These are phyloP conservation scores for Chionis minor DNA, from an alignment of 2,113 vertebrate species.

Conservation along the genomic window DNA sequence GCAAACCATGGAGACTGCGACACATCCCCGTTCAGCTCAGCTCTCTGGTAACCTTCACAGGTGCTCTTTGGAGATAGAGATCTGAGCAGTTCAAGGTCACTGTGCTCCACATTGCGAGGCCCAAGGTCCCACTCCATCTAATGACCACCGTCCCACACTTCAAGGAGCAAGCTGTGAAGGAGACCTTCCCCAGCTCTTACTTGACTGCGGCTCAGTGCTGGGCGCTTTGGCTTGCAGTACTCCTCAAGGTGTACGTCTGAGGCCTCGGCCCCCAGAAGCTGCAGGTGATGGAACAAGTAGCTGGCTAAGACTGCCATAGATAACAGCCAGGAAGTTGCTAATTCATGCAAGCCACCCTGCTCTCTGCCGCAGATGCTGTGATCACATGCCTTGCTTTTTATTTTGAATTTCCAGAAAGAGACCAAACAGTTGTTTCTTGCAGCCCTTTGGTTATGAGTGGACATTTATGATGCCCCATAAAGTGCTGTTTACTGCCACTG, in stretches of 20 bases:
- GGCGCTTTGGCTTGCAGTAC: background rate
- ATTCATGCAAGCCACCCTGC: slow-evolving; percentile 1
- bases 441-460: background rate
- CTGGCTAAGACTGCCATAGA: background rate
- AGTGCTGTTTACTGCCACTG: background rate
- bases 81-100: background rate
- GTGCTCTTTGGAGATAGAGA: background rate
- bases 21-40: background rate
- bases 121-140: background rate
- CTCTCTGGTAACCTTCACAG: background rate
- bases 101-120: background rate
- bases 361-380: slow-evolving; percentile 31
- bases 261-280: background rate
- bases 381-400: slow-evolving; percentile 1
- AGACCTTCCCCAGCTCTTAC: background rate
- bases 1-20: background rate
- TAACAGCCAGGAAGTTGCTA: slow-evolving; percentile 8
- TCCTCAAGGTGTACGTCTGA: background rate
- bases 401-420: slow-evolving; percentile 21
- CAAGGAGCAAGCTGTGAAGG: background rate
- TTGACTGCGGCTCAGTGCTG: background rate
- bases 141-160: background rate
- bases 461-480: background rate
- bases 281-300: slow-evolving; percentile 22
- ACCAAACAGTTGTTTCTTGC: background rate